These are phyloP conservation scores for Lophius piscatorius DNA, from an alignment of 2,113 vertebrate species.

Conservation along the genomic window DNA sequence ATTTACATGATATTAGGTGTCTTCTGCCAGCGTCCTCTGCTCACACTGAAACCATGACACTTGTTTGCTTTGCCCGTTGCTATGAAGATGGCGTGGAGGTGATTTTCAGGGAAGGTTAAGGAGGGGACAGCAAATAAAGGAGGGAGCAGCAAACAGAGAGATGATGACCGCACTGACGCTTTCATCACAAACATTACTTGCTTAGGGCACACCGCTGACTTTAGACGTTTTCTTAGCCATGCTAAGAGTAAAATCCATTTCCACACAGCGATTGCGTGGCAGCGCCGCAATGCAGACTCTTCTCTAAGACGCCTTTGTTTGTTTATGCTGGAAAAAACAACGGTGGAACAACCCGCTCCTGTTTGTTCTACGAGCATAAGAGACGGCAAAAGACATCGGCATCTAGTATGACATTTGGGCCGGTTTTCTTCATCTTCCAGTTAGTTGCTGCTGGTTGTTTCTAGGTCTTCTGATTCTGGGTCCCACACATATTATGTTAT, in stretches of 20 bases:
- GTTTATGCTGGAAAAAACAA: too few species aligned
- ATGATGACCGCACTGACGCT: slow-evolving; percentile 24
- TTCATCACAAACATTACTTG: slow-evolving; percentile 6
- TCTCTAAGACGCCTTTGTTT: too few species aligned
- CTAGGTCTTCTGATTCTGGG: too few species aligned
- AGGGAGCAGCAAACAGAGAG: slow-evolving; percentile 13
- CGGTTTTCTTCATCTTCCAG: too few species aligned
- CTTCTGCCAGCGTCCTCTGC: slow-evolving; percentile 55
- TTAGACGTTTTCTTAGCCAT: background rate
- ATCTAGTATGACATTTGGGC: too few species aligned
- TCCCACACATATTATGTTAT: too few species aligned
- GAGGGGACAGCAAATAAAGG: slow-evolving; percentile 19
- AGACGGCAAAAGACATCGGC: too few species aligned
- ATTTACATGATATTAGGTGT: slow-evolving; percentile 83
- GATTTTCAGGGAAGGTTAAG: slow-evolving; percentile 58
- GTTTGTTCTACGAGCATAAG: too few species aligned
- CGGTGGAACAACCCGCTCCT: too few species aligned
- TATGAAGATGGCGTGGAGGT: slow-evolving; percentile 69
- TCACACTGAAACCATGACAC: slow-evolving; percentile 69
- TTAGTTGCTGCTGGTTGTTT: too few species aligned
- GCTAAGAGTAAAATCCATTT: background rate
- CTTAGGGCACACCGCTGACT: slow-evolving; percentile 4
- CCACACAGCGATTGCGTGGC: too few species aligned
- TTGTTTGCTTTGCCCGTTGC: slow-evolving; percentile 82
- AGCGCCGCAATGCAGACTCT: too few species aligned